Percentiles rank a stretch among this genome's conserved stretches.
Conservation (phyloP, 2,113 vertebrate species). For the Gymnarchus niloticus region DNA sequence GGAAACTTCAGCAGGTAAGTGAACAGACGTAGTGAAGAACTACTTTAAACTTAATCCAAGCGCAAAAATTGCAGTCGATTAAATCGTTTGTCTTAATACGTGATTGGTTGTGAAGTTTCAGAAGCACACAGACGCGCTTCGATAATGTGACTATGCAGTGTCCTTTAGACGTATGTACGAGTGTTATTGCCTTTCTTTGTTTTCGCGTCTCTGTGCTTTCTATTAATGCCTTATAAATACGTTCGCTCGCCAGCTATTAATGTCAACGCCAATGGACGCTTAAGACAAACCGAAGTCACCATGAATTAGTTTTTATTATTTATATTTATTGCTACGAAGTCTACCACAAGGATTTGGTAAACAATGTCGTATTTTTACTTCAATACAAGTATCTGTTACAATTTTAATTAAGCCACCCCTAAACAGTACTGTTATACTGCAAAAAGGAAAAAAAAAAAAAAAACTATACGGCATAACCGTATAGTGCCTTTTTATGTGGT, state of each 20-base stretch:
- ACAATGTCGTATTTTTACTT: not conserved
- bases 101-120: not conserved
- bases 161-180: not conserved
- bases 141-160: not conserved
- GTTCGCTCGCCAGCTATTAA: not conserved
- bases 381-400: not conserved
- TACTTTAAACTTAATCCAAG: not conserved
- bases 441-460: too few relatives aligned
- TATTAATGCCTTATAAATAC: conserved; percentile 7
- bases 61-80: not conserved
- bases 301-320: not conserved
- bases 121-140: not conserved
- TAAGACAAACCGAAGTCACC: not conserved
- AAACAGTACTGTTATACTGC: too few relatives aligned
- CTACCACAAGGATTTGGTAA: not conserved
- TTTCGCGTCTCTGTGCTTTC: not conserved
- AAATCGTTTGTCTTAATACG: not conserved
- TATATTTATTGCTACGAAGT: not conserved
- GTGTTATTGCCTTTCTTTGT: not conserved
- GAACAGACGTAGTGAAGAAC: not conserved
- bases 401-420: not conserved
- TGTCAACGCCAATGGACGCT: not conserved
- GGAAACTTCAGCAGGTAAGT: not conserved
- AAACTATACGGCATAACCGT: too few relatives aligned
- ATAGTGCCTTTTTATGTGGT: not conserved